Conservation (phyloP, 2,797 vertebrate species). For the Sebastes diaconus region DNA sequence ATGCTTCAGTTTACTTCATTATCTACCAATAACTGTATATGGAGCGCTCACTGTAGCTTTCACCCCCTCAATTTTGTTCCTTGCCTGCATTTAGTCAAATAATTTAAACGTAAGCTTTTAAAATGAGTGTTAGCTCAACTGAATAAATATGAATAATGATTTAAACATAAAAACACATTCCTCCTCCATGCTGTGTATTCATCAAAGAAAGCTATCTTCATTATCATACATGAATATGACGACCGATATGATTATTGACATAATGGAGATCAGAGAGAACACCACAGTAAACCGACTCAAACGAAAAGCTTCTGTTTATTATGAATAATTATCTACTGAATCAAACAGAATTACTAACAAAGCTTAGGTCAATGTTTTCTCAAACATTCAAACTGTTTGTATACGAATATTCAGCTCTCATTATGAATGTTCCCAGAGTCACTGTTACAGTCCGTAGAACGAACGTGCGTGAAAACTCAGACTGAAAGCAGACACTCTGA, state of each 20-base stretch:
- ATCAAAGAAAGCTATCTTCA: not conserved
- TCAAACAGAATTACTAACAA: not conserved
- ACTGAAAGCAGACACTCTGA: no score
- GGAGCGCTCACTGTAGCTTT: not conserved
- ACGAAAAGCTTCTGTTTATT: not conserved
- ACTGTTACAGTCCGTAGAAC: not conserved
- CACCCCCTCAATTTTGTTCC: not conserved
- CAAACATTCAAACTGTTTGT: not conserved
- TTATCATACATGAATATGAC: not conserved
- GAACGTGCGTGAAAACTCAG: no score
- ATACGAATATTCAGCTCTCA: slow-evolving; percentile 3
- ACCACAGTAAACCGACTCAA: not conserved
- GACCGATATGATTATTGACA: not conserved
- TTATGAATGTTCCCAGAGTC: not conserved
- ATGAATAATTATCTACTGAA: slow-evolving; percentile 1
- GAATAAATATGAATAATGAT: not conserved
- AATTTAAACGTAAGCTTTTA: not conserved
- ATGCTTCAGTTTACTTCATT: not conserved
- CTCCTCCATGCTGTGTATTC: not conserved
- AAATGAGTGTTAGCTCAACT: not conserved
- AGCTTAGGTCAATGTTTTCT: slow-evolving; percentile 1
- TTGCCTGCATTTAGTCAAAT: not conserved
- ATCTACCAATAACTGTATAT: not conserved
- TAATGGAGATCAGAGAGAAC: not conserved
- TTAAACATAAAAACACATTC: not conserved